Conservation (phyloP, 2,113 vertebrate species). For the Chloebia gouldiae region DNA sequence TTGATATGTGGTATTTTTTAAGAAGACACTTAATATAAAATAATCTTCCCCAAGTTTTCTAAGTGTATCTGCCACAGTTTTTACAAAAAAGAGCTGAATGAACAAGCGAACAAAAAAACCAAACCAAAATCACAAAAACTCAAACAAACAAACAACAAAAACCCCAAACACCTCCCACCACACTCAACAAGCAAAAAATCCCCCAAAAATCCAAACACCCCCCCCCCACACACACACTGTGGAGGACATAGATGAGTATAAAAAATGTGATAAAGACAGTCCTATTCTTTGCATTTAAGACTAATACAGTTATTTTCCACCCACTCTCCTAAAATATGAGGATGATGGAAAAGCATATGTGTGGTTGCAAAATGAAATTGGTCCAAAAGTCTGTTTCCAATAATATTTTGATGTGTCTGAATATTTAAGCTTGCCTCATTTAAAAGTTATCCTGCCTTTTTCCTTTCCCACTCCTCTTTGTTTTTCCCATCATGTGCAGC, state of each 20-base stretch:
- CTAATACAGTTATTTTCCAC: neutral
- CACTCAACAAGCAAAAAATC: neutral
- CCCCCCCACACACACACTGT: neutral
- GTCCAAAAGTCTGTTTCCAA: constrained; percentile 32
- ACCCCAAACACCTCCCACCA: neutral
- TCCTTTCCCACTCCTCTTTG: neutral
- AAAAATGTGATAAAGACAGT: neutral
- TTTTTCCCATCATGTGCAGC: neutral
- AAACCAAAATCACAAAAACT: neutral
- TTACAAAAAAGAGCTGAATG: neutral
- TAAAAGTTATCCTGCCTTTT: neutral
- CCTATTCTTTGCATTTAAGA: neutral
- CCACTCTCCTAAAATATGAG: neutral
- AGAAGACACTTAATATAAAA: neutral
- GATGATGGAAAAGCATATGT: neutral
- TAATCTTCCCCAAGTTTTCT: neutral
- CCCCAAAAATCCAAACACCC: neutral
- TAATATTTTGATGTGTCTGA: neutral
- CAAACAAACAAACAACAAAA: neutral
- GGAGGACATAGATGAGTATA: neutral
- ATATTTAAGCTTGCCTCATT: constrained; percentile 9
- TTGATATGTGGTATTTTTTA: neutral
- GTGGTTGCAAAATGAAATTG: neutral
- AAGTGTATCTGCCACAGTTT: neutral
- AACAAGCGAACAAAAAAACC: neutral